These are phyloP conservation scores for Glossophaga mutica DNA, from an alignment of 2,797 vertebrate species.

Conservation along the genomic window DNA sequence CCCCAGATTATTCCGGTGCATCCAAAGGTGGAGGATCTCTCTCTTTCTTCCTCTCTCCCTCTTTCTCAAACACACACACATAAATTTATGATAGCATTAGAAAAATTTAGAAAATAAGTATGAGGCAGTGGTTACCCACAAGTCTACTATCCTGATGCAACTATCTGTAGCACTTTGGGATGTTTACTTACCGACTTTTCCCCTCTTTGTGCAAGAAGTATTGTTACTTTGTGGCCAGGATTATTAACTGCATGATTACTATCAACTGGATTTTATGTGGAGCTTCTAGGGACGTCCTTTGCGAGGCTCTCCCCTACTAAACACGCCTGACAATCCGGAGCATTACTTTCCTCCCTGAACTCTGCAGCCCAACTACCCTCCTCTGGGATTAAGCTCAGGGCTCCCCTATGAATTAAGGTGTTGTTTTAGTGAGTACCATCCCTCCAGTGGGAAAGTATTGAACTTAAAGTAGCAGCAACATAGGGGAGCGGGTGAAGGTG, in stretches of 20 bases:
- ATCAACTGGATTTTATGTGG: background rate
- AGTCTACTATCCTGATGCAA: background rate
- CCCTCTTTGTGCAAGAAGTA: background rate
- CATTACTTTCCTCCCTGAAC: background rate
- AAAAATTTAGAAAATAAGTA: background rate
- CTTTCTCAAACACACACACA: background rate
- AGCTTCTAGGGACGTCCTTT: background rate
- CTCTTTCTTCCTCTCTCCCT: background rate
- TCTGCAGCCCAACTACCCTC: background rate
- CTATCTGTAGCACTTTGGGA: background rate
- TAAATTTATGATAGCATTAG: background rate
- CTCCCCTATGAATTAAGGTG: background rate
- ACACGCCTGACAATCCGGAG: background rate
- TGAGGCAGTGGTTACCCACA: background rate
- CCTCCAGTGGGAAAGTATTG: conserved; percentile 2
- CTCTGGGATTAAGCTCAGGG: background rate
- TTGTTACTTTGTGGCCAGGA: background rate
- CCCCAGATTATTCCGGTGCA: background rate
- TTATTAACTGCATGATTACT: background rate
- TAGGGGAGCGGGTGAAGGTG: background rate
- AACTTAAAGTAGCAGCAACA: background rate
- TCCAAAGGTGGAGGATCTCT: background rate
- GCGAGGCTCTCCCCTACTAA: background rate
- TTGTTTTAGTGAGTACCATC: background rate
- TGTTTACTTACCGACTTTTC: background rate